These are phyloP conservation scores for Bombus cullumanus DNA, from an alignment of 1,140 invertebrate species.

Conservation along the genomic window DNA sequence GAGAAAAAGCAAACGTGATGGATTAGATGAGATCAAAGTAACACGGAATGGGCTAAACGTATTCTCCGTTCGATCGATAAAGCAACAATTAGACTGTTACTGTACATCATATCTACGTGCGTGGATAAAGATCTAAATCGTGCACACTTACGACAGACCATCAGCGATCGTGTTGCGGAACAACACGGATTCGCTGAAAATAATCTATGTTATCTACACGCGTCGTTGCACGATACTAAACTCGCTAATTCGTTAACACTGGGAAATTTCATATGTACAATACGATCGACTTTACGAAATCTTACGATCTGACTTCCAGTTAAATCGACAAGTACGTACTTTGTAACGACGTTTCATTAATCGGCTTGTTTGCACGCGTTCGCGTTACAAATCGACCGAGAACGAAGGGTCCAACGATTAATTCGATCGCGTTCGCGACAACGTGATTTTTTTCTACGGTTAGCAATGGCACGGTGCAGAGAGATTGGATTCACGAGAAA, in stretches of 20 bases:
- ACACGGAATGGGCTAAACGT: background rate
- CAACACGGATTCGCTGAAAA: background rate
- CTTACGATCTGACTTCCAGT: constrained; percentile 18
- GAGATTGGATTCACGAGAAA: constrained; percentile 29
- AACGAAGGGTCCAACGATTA: background rate
- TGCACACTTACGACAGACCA: constrained; percentile 25
- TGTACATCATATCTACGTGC: constrained; percentile 39
- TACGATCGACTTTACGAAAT: background rate
- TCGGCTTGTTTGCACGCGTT: too few species aligned
- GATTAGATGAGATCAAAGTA: background rate
- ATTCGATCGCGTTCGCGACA: background rate
- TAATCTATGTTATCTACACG: constrained; percentile 15
- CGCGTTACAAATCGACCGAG: background rate
- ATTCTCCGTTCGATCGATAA: background rate
- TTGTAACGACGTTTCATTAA: too few species aligned
- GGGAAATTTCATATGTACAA: background rate
- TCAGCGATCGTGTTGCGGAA: background rate
- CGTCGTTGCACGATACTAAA: background rate
- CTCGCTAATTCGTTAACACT: too few species aligned
- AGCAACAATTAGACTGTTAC: constrained; percentile 15
- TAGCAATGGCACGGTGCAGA: background rate
- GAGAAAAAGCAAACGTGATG: background rate
- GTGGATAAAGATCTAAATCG: constrained; percentile 42
- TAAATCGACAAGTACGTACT: background rate
- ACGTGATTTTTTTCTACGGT: background rate